Base-by-base conservation (phyloP, 2,888 invertebrate species). In the Dynastes maya region DNA sequence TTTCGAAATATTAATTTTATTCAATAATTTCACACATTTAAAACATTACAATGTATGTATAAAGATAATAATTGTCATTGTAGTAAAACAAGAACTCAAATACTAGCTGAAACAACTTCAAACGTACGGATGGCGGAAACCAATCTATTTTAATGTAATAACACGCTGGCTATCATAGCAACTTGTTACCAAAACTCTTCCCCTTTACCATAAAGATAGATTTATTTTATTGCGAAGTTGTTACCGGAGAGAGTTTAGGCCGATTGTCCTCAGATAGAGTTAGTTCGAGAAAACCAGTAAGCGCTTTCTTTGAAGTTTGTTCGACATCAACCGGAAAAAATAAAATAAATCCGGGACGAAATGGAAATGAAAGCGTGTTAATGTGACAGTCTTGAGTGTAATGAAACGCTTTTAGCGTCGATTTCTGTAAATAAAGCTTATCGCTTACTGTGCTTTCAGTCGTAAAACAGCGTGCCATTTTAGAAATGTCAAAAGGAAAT, bases 381-480 rank as follows among this genome's bases (percentile, higher is more conserved):
- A 72, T 68, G 58, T 37, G 37, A 58, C 72, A 72, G 37, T 72
- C 37, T 58, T 27, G 45, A 58, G 58, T 58, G 72, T 16, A 58
- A 58, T 58, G 72, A 72, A 58, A 61, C 13, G 55, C 72, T 58
- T 72, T 72, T 58, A 72, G 40, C 22, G 40, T 22, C 40, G 13
- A 55, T 72, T 72, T 58, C 72, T 72, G 58, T 72, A 72, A 72
- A 72, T 72, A 72, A 72, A 72, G 72, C 58, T 72, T 72, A 40
- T 72, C 40, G 72, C 72, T 72, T 68, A n/a, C 68, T 51, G 68
- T 68, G 29, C 51, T 68, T 68, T 68, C 29, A 40, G 49, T 53
- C 68, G 51, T 68, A 68, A 68, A 49, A 68, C 49, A 11, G 51
- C 27, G 68, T 68, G 29, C 49, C 51, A 53, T 51, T 53, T 68